Conservation (phyloP, 92 coral and sea anemone species). For the Muricea muricata region DNA sequence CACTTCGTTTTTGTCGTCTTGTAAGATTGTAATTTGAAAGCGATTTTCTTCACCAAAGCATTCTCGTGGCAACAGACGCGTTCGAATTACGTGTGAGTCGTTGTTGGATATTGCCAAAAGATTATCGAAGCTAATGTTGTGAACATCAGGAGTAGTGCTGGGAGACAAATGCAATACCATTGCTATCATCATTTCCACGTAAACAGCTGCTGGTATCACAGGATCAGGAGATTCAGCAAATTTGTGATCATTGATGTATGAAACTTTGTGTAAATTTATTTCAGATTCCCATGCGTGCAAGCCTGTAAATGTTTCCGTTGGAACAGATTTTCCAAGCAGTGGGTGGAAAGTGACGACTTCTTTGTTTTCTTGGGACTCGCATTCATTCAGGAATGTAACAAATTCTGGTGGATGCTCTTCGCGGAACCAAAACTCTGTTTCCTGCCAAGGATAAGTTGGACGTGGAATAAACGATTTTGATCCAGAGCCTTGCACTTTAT, state of each 20-base stretch:
- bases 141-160: slow-evolving; percentile 29
- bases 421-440: slow-evolving; percentile 57
- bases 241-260: slow-evolving; percentile 64
- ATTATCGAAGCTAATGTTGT: slow-evolving; percentile 45
- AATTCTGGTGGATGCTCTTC: neutral
- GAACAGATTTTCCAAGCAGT: slow-evolving; percentile 43
- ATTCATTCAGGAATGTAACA: neutral
- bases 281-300: slow-evolving; percentile 71
- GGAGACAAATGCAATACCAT: slow-evolving; percentile 65
- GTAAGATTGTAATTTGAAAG: slow-evolving; percentile 9
- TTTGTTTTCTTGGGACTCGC: neutral
- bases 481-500: slow-evolving; percentile 48
- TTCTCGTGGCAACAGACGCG: neutral
- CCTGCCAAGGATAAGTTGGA: slow-evolving; percentile 72
- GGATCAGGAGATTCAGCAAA: slow-evolving; percentile 54
- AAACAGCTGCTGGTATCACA: slow-evolving; percentile 67
- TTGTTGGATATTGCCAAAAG: slow-evolving; percentile 53
- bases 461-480: slow-evolving; percentile 52
- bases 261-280: slow-evolving; percentile 59
- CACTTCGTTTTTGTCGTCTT: neutral
- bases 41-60: neutral
- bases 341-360: slow-evolving; percentile 23
- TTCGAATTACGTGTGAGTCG: slow-evolving; percentile 41
- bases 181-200: slow-evolving; percentile 66
- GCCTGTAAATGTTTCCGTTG: slow-evolving; percentile 61